These are phyloP conservation scores for Triplophysa siluroides DNA, from an alignment of 2,113 vertebrate genomes.

Conservation along the genomic window DNA sequence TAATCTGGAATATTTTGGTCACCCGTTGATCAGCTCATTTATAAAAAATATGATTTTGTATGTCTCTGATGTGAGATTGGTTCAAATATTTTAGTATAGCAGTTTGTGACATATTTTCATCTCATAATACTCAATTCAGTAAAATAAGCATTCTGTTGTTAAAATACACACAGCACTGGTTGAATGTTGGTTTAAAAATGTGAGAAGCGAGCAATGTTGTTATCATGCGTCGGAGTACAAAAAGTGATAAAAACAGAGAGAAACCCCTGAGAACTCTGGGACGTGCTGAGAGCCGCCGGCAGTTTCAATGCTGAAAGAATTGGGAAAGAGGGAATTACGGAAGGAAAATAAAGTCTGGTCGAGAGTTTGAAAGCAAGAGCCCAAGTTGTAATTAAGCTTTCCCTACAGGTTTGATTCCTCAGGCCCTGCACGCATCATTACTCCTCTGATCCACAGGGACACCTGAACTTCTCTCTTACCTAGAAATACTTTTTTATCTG, in stretches of 20 bases:
- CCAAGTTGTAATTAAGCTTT: slow-evolving; percentile 42
- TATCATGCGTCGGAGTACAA: not conserved
- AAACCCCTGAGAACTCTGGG: not conserved
- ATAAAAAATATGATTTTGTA: too few species aligned
- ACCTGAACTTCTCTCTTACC: slow-evolving; percentile 28
- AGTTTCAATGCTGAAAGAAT: not conserved
- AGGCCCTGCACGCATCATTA: slow-evolving; percentile 41
- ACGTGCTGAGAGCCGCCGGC: not conserved
- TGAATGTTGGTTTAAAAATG: too few species aligned
- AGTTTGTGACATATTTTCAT: too few species aligned
- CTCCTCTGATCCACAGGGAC: slow-evolving; percentile 28
- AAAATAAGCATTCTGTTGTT: too few species aligned
- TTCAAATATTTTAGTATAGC: too few species aligned
- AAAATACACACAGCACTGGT: too few species aligned
- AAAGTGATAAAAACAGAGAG: slow-evolving; percentile 3
- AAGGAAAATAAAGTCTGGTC: not conserved
- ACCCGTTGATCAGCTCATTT: too few species aligned
- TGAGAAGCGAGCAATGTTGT: too few species aligned
- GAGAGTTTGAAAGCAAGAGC: not conserved
- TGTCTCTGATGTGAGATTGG: too few species aligned
- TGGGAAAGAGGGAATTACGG: not conserved
- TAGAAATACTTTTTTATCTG: not conserved
- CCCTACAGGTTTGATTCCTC: slow-evolving; percentile 16
- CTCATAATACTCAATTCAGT: too few species aligned
- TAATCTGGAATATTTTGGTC: too few species aligned